Conservation (phyloP, 2,113 vertebrate genomes). For the Syngnathus typhle region DNA sequence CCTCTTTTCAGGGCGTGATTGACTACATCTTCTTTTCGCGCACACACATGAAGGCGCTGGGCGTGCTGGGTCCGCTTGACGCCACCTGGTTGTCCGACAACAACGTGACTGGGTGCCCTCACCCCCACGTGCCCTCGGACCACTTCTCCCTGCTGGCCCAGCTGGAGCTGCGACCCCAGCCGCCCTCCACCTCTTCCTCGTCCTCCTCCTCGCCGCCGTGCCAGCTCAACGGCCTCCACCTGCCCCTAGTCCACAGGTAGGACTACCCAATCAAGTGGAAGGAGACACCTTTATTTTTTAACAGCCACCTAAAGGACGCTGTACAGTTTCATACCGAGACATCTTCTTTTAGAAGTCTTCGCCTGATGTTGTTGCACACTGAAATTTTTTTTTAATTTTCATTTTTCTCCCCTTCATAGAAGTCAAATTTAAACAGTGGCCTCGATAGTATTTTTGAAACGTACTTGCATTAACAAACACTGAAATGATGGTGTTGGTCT, state of each 20-base stretch:
- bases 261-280: background rate
- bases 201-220: background rate
- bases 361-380: background rate
- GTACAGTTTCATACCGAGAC: conserved; percentile 3
- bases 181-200: conserved; percentile 73
- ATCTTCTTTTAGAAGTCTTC: background rate
- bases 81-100: conserved; percentile 94
- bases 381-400: background rate
- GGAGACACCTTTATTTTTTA: background rate
- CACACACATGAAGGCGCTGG: conserved; percentile 94
- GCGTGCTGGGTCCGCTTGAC: conserved; percentile 92
- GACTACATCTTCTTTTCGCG: conserved; percentile 99
- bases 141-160: conserved; percentile 99
- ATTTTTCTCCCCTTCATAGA: background rate
- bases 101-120: conserved; percentile 98
- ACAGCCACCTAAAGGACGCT: background rate
- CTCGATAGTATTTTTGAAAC: background rate
- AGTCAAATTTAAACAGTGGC: background rate
- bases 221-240: conserved; percentile 5
- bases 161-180: conserved; percentile 88
- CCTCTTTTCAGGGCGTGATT: conserved; percentile 83
- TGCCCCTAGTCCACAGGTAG: conserved; percentile 7
- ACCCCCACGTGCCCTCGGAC: conserved; percentile 99
- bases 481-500: background rate
- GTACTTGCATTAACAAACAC: background rate